phyloP scores from a whole-genome alignment of 2,113 vertebrate species.

The Argyrosomus japonicus region DNA sequence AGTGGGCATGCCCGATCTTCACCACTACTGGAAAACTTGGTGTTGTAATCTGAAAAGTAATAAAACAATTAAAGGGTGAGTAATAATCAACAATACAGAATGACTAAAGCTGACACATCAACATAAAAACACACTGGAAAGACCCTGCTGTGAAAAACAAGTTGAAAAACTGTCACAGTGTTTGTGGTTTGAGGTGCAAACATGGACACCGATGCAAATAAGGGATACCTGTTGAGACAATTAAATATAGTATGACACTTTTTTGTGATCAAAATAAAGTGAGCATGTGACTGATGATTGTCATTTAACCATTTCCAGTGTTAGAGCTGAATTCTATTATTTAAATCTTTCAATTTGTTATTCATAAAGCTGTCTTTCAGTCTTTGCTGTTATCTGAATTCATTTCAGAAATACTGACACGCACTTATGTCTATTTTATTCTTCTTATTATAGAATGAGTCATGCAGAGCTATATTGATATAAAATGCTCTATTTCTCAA shows the following conservation, averaged over 20 bases:
- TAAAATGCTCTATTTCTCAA: background rate
- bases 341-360: background rate
- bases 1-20: conserved; percentile 99
- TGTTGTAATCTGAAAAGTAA: conserved; percentile 90
- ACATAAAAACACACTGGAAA: conserved; percentile 3
- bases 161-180: background rate
- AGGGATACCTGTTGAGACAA: background rate
- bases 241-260: background rate
- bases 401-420: background rate
- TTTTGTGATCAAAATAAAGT: too few relatives aligned
- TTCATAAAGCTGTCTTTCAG: background rate
- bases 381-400: background rate
- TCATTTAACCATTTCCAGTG: background rate
- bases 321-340: background rate
- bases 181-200: background rate
- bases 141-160: conserved; percentile 1
- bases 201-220: background rate
- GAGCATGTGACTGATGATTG: too few relatives aligned
- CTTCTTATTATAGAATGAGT: background rate
- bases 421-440: background rate
- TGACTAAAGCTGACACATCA: background rate
- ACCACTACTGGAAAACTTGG: conserved; percentile 97
- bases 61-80: background rate
- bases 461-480: background rate
- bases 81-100: conserved; percentile 7